Percentiles rank a stretch among this genome's conserved stretches.
These are phyloP conservation scores for Barypeithes pellucidus DNA, from an alignment of 2,888 invertebrate genomes.

Conservation along the genomic window DNA sequence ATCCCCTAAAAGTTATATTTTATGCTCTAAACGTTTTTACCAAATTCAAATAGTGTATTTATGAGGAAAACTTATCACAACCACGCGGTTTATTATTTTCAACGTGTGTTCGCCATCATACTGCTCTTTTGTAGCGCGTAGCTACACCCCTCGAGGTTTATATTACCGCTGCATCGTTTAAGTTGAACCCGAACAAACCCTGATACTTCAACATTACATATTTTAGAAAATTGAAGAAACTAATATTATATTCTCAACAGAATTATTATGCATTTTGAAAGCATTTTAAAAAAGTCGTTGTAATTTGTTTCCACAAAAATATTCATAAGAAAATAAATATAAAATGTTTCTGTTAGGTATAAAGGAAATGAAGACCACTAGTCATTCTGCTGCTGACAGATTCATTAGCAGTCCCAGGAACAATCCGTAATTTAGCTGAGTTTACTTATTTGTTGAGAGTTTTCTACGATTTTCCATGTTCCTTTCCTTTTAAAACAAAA, in stretches of 20 bases:
- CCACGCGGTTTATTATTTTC: neutral
- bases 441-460: conserved; percentile 60
- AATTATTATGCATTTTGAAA: neutral
- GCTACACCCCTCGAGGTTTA: neutral
- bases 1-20: too few relatives aligned
- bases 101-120: neutral
- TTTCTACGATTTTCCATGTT: conserved; percentile 23
- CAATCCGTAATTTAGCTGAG: conserved; percentile 57
- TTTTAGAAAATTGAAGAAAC: neutral
- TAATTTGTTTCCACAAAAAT: neutral
- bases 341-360: conserved; percentile 31
- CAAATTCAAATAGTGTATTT: too few relatives aligned
- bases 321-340: neutral
- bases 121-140: neutral
- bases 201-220: neutral
- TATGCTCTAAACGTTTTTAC: too few relatives aligned
- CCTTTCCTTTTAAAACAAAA: conserved; percentile 7
- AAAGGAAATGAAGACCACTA: conserved; percentile 65
- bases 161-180: neutral
- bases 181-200: neutral
- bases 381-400: conserved; percentile 64
- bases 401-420: conserved; percentile 61
- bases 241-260: neutral
- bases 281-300: neutral
- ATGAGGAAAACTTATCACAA: neutral